Base-by-base conservation (phyloP, 2,888 invertebrate species). In the Drosophila neonasuta region DNA sequence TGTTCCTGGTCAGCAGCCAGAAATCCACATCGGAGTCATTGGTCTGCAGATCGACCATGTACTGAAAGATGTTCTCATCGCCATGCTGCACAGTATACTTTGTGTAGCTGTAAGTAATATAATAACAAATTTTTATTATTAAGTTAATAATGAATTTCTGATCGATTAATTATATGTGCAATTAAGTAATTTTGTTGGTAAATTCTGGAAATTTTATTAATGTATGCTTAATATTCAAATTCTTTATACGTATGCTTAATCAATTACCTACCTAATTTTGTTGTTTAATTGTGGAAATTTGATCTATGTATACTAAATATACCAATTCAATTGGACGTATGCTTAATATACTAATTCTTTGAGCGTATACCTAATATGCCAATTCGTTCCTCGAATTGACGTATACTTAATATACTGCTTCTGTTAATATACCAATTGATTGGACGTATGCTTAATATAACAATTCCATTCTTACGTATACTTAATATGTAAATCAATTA, bases 1-100 rank as follows among this genome's bases (percentile, higher is more conserved):
- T 78, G 61, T 91, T 90, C 4, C 88, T 85, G 11, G 91, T 84
- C 6, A 91, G 76, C 32, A 90, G 71, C 91, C 91, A 91, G 61
- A 91, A 91, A 64, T 91, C 90, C 64, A 91, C 67, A 32, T 84
- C 80, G 3, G 86, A 77, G 29, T 82, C 85, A 9, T 81, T 82
- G 1, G 84, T 88, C 71, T 90, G 90, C 50, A 91, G 63, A 20
- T 89, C 84, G 11, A 91, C 88, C 88, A 91, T 86, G 45, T 89
- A 89, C 1, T 80, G 79, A 57, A 88, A 90, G 42, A 84, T 77
- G 30, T 76, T 78, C 11, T 89, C 88, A 13, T 74, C 80, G 13
- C 77, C 82, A 73, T 90, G 88, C 36, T 86, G 77, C 2, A 90
- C 83, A 3, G 88, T 88, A 72, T 90, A 90, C 79, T 90, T 91